Base-by-base conservation (phyloP, 2,888 invertebrate genomes). In the Drosophila neonasuta region DNA sequence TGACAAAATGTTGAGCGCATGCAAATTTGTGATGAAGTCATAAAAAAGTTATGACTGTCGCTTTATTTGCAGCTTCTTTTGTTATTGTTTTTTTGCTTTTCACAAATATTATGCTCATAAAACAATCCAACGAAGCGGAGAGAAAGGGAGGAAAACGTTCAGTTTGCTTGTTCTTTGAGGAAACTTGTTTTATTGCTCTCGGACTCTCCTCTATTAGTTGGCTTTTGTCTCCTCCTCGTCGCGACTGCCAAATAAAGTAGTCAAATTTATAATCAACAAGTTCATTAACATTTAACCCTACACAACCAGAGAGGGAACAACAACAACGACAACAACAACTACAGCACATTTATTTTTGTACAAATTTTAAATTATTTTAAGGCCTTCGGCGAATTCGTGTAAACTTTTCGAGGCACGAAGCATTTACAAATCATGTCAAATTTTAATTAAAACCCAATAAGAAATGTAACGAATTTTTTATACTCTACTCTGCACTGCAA, bases 261-360 rank as follows among this genome's bases (percentile, higher is more conserved):
- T 87, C 84, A 84, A 87, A 72, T 81, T 84, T 74, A 86, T 79
- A 84, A 86, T 89, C 88, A 88, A 89, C 89, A 88, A 86, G 88
- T 88, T 89, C 89, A 88, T 88, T 88, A 88, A 83, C 88, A 80
- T 77, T 89, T 89, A 88, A 88, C 88, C 88, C 85, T 65, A 78
- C 74, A 82, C 52, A 56, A 54, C 74, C 75, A 51, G 54, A 51
- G 54, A 59, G 65, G 69, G 39, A 60, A 34, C 52, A 46, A 41
- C 52, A 39, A 52, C 59, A 49, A 66, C 57, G 70, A 71, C 52
- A 39, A 52, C 59, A 58, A 57, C 51, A 49, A 66, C 57, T 48
- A 63, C 44, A 68, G 58, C 51, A 71, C 70, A 81, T 68, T 42
- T 63, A 63, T 79, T 76, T 69, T 74, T 62, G 39, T 77, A 70